These are phyloP conservation scores for Andricus curvator DNA, from an alignment of 2,888 invertebrate species.

Conservation along the genomic window DNA sequence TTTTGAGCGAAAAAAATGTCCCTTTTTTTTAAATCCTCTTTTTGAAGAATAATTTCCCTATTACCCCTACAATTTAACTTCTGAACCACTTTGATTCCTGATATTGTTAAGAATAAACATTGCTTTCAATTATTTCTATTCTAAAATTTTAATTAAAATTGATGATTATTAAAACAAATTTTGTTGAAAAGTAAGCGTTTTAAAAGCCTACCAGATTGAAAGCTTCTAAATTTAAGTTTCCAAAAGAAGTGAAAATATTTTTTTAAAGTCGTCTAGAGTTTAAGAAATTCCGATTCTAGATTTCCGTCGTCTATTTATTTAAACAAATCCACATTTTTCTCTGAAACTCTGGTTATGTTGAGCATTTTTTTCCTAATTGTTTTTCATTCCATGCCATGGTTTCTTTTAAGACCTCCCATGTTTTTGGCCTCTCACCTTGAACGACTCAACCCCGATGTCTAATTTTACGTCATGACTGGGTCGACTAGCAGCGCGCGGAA, in stretches of 20 bases:
- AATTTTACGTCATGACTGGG: slow-evolving; percentile 21
- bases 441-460: slow-evolving; percentile 20
- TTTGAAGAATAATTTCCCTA: too few species aligned
- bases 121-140: too few species aligned
- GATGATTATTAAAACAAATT: too few species aligned
- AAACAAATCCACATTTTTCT: too few species aligned
- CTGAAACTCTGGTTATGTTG: not conserved
- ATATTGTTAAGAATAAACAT: too few species aligned
- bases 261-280: not conserved
- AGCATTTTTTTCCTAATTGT: not conserved
- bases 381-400: not conserved
- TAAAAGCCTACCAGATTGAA: not conserved
- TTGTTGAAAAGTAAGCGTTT: too few species aligned
- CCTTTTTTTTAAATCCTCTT: too few species aligned
- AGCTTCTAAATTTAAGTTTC: not conserved
- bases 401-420: slow-evolving; percentile 14
- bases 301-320: not conserved
- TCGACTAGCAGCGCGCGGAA: slow-evolving; percentile 20
- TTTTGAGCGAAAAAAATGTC: too few species aligned
- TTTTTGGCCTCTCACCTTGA: slow-evolving; percentile 30
- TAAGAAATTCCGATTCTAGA: not conserved
- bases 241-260: not conserved
- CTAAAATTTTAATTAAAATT: too few species aligned
- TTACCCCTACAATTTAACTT: too few species aligned
- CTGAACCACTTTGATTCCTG: too few species aligned